phyloP scores from a whole-genome alignment of 1,140 invertebrate species.

The Drosophila lacteicornis region DNA sequence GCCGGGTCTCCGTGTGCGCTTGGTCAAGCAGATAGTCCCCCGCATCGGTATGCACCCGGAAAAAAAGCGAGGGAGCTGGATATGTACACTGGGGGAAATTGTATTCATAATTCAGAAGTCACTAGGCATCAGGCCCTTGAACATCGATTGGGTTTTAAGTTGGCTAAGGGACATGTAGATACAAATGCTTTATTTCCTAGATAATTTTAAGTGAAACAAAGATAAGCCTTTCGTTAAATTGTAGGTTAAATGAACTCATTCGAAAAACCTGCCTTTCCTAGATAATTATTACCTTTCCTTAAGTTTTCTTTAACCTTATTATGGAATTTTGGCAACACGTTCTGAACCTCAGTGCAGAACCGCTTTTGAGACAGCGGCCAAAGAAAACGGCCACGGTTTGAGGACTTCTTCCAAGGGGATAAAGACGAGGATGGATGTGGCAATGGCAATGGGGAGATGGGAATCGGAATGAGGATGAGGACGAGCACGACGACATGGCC shows the following conservation, averaged over 20 bases:
- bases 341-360: constrained; percentile 18
- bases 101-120: not conserved
- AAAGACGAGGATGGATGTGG: constrained; percentile 20
- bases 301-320: not conserved
- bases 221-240: not conserved
- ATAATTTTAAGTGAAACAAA: not conserved
- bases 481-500: constrained; percentile 53
- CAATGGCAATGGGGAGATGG: not conserved
- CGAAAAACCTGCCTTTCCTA: not conserved
- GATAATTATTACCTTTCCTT: not conserved
- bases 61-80: constrained; percentile 2
- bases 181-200: not conserved
- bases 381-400: constrained; percentile 35
- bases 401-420: constrained; percentile 41
- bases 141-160: not conserved
- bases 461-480: constrained; percentile 13
- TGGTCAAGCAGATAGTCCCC: constrained; percentile 75
- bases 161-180: too few species aligned
- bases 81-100: constrained; percentile 8
- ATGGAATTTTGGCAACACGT: not conserved
- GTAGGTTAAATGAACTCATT: not conserved
- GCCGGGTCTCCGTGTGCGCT: constrained; percentile 56
- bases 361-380: constrained; percentile 50
- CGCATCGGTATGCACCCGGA: constrained; percentile 44
- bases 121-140: not conserved